Base-by-base conservation (phyloP, 2,888 invertebrate genomes). In the Dorcus hopei region DNA sequence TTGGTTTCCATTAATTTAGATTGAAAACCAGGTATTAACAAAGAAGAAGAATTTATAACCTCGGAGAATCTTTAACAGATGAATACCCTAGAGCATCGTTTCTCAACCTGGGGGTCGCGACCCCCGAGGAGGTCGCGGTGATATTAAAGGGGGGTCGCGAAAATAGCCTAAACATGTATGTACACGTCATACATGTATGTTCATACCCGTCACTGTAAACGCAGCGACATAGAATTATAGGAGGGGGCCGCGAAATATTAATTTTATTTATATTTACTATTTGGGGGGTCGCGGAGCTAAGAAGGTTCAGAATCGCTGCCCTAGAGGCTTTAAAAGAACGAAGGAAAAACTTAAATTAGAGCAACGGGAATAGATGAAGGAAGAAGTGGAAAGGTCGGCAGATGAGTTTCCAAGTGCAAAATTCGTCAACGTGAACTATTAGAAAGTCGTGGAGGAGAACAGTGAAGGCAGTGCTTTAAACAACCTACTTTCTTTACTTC, bases 1-100 rank as follows among this genome's bases (percentile, higher is more conserved):
- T 81, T 98, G 65, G 93, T 95, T 43, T 97, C 97, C 76, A 96
- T 95, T 74, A 96, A 97, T 0, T 81, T 98, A 53, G 91, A 68
- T 78, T 94, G 62, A 90, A 67, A 66, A 11, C 79, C 70, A 70
- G 77, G 2, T 72, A 77, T 64, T 74, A 58, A 62, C 53, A 56
- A 68, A 52, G 65, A 63, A 8, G 66, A 70, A 62, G 56, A 67
- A 62, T 26, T 68, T 65, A 59, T 74, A 61, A 75, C 73, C 65
- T 71, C 72, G n/a, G 71, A 63, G 11, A 76, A 77, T 54, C 75
- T 75, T 3, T n/a, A n/a, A 72, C 76, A 38, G 71, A 69, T 6
- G 79, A 80, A 61, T 72, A 68, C 63, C 76, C 77, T 0, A 68
- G 71, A 54, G 80, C n/a, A n/a, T n/a, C n/a, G n/a, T n/a, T n/a